Evolutionary conservation across 2,113 vertebrate species (phyloP).

Genomic region (Gyps fulvus): DNA sequence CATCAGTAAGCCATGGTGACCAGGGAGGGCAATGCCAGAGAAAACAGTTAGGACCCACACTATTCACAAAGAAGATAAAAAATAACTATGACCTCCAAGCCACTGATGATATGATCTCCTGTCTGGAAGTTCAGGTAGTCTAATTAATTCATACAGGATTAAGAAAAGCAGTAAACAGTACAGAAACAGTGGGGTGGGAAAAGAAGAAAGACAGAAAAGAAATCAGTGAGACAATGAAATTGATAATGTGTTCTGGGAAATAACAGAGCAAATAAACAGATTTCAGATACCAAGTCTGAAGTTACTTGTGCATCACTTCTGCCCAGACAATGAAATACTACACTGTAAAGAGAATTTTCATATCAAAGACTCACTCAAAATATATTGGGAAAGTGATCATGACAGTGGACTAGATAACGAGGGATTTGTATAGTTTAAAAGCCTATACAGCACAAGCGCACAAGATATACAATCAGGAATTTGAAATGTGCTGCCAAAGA

Average conservation of each 20-base stretch:
- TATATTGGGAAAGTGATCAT: background rate
- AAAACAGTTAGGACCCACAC: background rate
- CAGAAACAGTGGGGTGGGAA: background rate
- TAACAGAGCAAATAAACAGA: background rate
- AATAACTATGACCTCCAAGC: background rate
- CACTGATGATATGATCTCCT: background rate
- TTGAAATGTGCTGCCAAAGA: background rate
- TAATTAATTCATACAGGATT: background rate
- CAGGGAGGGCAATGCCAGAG: background rate
- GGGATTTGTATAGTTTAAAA: background rate
- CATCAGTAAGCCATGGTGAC: background rate
- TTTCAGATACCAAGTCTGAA: background rate
- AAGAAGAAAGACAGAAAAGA: background rate
- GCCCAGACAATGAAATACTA: background rate
- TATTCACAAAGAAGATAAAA: background rate
- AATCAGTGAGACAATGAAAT: background rate
- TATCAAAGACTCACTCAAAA: background rate
- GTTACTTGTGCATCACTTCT: background rate
- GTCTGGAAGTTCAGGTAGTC: background rate
- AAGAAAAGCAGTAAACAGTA: background rate
- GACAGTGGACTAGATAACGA: background rate
- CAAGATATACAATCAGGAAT: background rate
- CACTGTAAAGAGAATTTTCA: background rate
- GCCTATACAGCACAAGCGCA: background rate
- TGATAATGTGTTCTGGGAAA: background rate